Base-by-base conservation (phyloP, 2,797 vertebrate species). In the Tapirus indicus region DNA sequence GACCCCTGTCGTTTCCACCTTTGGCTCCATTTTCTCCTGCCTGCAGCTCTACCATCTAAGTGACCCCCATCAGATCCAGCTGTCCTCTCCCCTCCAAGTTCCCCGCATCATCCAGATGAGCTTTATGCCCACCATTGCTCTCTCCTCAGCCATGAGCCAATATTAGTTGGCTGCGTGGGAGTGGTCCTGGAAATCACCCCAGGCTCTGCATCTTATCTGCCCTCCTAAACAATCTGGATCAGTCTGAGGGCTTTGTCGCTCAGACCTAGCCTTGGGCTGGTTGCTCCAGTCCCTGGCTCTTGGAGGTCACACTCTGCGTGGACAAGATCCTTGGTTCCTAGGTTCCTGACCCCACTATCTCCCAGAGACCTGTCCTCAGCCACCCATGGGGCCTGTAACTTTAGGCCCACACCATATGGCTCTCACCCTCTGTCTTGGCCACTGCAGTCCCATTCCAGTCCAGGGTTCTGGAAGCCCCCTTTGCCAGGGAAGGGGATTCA, bases 1-100 rank as follows among this genome's bases (percentile, higher is more conserved):
- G 2, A 69, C 4, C 1, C 2, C 12, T 5, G 2, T 5, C 0
- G 3, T 68, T 8, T 86, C 32, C 35, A 44, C 18, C 17, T 29
- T 11, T 38, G 14, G 12, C 2, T 90, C 29, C 4, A 14, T 21
- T 88, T 89, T 52, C 60, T 82, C 21, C 72, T 71, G 25, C 23
- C 6, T 7, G 6, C 20, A 21, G 41, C 29, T 27, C 8, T 41
- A 9, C 25, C 21, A 29, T 10, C 52, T 4, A 7, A 66, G 68
- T 21, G 2, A 16, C 2, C 29, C 17, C 49, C n/a, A 35, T 5
- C 4, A 72, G 62, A 18, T 23, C 71, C 6, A 21, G 41, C 14
- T 69, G 5, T 56, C 52, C 27, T 91, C 10, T 27, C 13, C n/a
- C 21, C 17, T 60, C 29, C 7, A 27, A 4, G 2, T 41, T 23